These are phyloP conservation scores for Spialia ferax DNA, from an alignment of 2,888 invertebrate species.

Conservation along the genomic window DNA sequence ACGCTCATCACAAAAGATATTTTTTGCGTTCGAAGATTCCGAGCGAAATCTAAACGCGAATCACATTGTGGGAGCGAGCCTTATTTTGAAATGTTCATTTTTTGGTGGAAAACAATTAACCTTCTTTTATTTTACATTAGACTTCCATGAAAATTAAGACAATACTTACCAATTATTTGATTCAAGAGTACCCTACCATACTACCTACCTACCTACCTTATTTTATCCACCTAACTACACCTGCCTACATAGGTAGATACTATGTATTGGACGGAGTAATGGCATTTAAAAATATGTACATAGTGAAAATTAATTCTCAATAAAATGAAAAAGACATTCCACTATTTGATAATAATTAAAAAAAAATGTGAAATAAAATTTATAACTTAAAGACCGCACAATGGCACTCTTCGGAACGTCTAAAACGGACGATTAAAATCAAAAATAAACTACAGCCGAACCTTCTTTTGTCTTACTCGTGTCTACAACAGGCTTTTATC, in stretches of 20 bases:
- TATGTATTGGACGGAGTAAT: too few relatives aligned
- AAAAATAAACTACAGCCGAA: slow-evolving; percentile 76
- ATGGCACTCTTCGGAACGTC: slow-evolving; percentile 61
- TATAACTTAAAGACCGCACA: slow-evolving; percentile 44
- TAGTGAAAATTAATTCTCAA: background rate
- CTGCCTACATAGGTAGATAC: too few relatives aligned
- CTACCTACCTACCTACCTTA: too few relatives aligned
- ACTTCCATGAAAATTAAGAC: slow-evolving; percentile 33
- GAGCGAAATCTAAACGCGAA: slow-evolving; percentile 74
- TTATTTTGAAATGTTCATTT: slow-evolving; percentile 52
- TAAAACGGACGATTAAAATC: slow-evolving; percentile 76
- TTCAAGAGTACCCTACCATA: background rate
- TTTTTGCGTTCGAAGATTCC: slow-evolving; percentile 69
- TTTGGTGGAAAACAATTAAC: slow-evolving; percentile 47
- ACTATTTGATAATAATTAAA: background rate
- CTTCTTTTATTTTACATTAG: slow-evolving; percentile 27
- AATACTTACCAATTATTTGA: too few relatives aligned
- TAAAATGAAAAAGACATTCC: background rate
- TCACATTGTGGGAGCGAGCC: slow-evolving; percentile 70
- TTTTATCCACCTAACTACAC: too few relatives aligned
- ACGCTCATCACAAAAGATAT: slow-evolving; percentile 74
- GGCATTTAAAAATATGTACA: too few relatives aligned
- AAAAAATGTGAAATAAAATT: background rate
- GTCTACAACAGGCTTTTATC: slow-evolving; percentile 80
- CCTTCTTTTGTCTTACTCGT: slow-evolving; percentile 81